phyloP scores from a whole-genome alignment of 2,797 vertebrate species.

The Lates japonicus region DNA sequence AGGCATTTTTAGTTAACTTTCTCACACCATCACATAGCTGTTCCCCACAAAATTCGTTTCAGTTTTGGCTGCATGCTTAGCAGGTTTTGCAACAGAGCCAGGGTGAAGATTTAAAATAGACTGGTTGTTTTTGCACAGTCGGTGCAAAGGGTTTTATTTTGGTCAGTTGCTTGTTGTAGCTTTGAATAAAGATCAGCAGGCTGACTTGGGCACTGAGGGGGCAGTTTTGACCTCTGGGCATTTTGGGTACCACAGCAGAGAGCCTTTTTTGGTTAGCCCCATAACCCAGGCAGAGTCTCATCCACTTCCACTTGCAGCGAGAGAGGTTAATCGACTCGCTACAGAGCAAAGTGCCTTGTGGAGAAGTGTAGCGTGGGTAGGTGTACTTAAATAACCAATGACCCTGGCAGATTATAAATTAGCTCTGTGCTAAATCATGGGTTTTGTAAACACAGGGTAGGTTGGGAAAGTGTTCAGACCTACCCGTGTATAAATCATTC shows the following conservation, averaged over 20 bases:
- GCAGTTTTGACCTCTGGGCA: slow-evolving; percentile 71
- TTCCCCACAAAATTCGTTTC: slow-evolving; percentile 16
- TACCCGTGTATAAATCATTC: slow-evolving; percentile 44
- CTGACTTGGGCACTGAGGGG: slow-evolving; percentile 24
- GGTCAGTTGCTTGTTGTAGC: slow-evolving; percentile 64
- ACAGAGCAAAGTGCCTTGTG: slow-evolving; percentile 52
- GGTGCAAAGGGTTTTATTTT: slow-evolving; percentile 65
- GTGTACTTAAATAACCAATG: slow-evolving; percentile 63
- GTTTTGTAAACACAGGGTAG: slow-evolving; percentile 57
- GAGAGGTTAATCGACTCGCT: slow-evolving; percentile 73
- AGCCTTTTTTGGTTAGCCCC: slow-evolving; percentile 40
- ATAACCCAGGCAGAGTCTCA: slow-evolving; percentile 45
- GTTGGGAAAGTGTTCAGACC: slow-evolving; percentile 40
- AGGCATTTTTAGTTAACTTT: slow-evolving; percentile 23
- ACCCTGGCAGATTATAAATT: slow-evolving; percentile 58
- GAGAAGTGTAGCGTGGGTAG: slow-evolving; percentile 53
- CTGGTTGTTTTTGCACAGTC: slow-evolving; percentile 43
- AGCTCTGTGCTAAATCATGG: slow-evolving; percentile 45
- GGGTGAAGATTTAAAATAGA: slow-evolving; percentile 53
- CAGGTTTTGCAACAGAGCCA: slow-evolving; percentile 33
- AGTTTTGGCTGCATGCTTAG: neutral
- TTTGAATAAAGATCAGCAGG: slow-evolving; percentile 77
- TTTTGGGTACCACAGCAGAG: slow-evolving; percentile 47
- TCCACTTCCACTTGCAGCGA: slow-evolving; percentile 47
- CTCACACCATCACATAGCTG: neutral